Evolutionary conservation across 1,140 invertebrate genomes (phyloP), one percentile per base, ranked within the genome.

Genomic region (Lepidotrigona ventralis): DNA sequence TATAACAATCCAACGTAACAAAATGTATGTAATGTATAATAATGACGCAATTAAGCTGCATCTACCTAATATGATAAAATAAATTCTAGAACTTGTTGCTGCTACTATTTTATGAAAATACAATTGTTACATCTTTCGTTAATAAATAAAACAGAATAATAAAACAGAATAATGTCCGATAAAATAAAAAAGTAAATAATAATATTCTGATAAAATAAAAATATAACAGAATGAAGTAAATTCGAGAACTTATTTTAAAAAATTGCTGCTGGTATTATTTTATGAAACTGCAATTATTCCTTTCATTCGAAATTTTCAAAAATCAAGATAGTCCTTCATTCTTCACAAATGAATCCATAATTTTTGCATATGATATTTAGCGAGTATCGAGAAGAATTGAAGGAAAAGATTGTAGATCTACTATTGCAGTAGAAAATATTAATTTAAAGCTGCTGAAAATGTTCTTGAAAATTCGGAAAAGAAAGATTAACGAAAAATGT

Each of bases 401-500:
- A n/a, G 21, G 9, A n/a, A n/a, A 4, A n/a, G 14, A n/a, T 60
- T n/a, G 4, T 0, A 12, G 0, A 60, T n/a, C n/a, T 46, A 6
- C 39, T 6, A 3, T 33, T 33, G 9, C 6, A 46, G 39, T 46
- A 8, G 39, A 46, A n/a, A 23, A 4, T n/a, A n/a, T 60, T 60
- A 14, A 60, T n/a, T 23, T 60, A n/a, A 60, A 60, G 23, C 58
- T n/a, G 11, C 11, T 33, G n/a, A n/a, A 60, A 12, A 60, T 60
- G 23, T 1, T 1, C 11, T 0, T 60, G 12, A 5, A 12, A 60
- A 60, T 1, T n/a, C 1, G 4, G 21, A 60, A 14, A 14, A 14
- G 12, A 60, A 11, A 0, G n/a, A 60, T n/a, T 60, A 12, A n/a
- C 0, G 1, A n/a, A 60, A 60, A 0, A 0, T 1, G 11, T 12